Percentiles rank a stretch among this genome's conserved stretches.
Conservation (phyloP, 2,113 vertebrate species). For the Tursiops truncatus region DNA sequence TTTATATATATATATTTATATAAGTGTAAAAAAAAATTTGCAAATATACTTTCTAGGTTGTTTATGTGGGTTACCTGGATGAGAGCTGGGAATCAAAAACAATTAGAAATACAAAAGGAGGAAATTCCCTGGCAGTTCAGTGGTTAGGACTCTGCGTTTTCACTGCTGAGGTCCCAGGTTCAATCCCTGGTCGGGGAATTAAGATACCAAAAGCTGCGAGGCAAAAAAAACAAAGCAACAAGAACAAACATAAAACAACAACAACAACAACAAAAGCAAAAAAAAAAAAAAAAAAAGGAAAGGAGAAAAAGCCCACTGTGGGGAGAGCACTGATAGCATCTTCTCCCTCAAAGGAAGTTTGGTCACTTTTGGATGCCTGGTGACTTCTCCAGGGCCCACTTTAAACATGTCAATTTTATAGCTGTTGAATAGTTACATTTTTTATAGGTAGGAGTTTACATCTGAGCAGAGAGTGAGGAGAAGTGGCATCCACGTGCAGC, state of each 20-base stretch:
- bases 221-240: neutral
- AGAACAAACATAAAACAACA: neutral
- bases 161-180: neutral
- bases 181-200: neutral
- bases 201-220: neutral
- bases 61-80: neutral
- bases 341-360: neutral
- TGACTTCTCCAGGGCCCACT: neutral
- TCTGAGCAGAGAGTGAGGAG: too few relatives aligned
- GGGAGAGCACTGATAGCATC: neutral
- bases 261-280: neutral
- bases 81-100: neutral
- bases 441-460: neutral
- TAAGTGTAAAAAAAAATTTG: too few relatives aligned
- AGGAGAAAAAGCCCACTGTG: neutral
- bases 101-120: neutral
- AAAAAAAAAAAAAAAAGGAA: neutral
- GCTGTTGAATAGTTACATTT: neutral
- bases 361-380: neutral
- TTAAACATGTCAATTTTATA: neutral
- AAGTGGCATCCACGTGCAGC: rapidly evolving
- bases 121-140: neutral
- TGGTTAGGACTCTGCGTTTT: neutral
- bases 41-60: neutral
- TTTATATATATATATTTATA: neutral